Evolutionary conservation across 2,888 invertebrate genomes (phyloP), one percentile per base, ranked within the genome.

Genomic region (Drosophila nr. fundita): DNA sequence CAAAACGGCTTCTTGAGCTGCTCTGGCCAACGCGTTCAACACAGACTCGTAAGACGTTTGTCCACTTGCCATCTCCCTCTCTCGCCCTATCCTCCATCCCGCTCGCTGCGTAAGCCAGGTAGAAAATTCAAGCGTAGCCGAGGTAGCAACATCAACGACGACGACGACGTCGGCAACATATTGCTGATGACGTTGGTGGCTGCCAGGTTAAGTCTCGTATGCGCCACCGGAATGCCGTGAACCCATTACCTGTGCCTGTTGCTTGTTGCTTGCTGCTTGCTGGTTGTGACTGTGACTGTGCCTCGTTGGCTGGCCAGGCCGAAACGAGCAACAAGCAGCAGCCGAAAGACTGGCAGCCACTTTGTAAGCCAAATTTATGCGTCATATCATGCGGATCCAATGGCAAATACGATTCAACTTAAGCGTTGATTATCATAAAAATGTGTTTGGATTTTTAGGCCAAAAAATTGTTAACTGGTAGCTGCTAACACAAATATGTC

Each of bases 61-160:
- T 70, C 50, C 57, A 65, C 52, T 53, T 48, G 69, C 77, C 68
- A 53, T 76, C 81, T 80, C 82, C 1, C 55, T 73, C 58, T n/a
- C 57, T 27, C 49, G 61, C 61, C 13, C 55, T 42, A 52, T 34
- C 42, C 40, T 74, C 78, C 81, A 78, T 86, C 88, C 82, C 84
- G 80, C 84, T 89, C 87, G 80, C 79, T 91, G 91, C 91, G 91
- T 91, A 91, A 91, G 87, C 74, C 92, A 90, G 92, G 91, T 92
- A 91, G 91, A 88, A 87, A 83, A 86, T 60, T 76, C 79, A 79
- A 80, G 91, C 91, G 89, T 90, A 90, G 89, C 90, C 90, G 82
- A 90, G 91, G 91, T 91, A 89, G 91, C 87, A 83, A 80, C 89
- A 80, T 82, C 87, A 58, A 42, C 55, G 53, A 65, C 73, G 55